A percentile compares a stretch with the other conserved stretches of the same genome.
phyloP scores from a whole-genome alignment of 2,797 vertebrate species.

The Typhlichthys eigenmanni region DNA sequence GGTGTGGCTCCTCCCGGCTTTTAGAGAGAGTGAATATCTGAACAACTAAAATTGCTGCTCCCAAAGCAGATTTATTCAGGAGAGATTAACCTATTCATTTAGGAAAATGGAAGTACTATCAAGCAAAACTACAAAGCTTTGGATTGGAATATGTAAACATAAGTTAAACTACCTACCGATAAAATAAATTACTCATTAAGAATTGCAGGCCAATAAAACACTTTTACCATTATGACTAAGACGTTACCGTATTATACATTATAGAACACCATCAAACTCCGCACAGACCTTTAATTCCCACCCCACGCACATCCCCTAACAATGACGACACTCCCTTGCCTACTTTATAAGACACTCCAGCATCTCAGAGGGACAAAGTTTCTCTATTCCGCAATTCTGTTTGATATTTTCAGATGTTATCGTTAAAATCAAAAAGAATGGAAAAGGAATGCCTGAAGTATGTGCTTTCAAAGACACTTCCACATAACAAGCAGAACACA shows the following conservation, averaged over 20 bases:
- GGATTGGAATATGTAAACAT: slow-evolving; percentile 1
- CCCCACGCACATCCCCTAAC: slow-evolving; percentile 2
- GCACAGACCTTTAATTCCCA: slow-evolving; percentile 15
- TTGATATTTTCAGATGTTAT: slow-evolving; percentile 36
- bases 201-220: not conserved
- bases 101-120: not conserved
- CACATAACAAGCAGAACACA: slow-evolving; percentile 30
- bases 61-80: not conserved
- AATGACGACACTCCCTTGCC: slow-evolving; percentile 4
- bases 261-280: slow-evolving; percentile 4
- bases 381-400: slow-evolving; percentile 18
- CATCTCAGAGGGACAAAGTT: slow-evolving; percentile 11
- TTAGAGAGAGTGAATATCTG: not conserved
- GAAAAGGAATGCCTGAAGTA: slow-evolving; percentile 22
- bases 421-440: slow-evolving; percentile 22
- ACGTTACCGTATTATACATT: not conserved
- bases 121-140: too few relatives aligned
- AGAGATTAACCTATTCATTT: not conserved
- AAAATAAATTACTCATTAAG: not conserved
- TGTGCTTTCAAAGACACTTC: slow-evolving; percentile 32
- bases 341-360: slow-evolving; percentile 9
- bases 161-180: slow-evolving; percentile 7
- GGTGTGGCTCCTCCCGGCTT: not conserved
- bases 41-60: not conserved
- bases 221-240: not conserved